phyloP scores from a whole-genome alignment of 2,888 invertebrate genomes.

The Leuctra nigra region DNA sequence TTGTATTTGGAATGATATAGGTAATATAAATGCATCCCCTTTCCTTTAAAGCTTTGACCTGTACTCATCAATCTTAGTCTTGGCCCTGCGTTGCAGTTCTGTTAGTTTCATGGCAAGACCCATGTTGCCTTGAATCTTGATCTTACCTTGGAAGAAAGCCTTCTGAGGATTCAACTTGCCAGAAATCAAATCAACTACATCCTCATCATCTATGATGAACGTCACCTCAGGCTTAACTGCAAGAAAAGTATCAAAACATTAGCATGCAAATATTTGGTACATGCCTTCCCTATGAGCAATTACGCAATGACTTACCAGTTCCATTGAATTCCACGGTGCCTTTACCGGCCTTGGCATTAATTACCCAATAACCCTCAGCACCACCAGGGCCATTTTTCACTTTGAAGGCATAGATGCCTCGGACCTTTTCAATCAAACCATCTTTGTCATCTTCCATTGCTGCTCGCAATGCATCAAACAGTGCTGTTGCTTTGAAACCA shows the following conservation, averaged over 20 bases:
- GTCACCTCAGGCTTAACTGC: conserved; percentile 84
- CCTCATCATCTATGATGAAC: conserved; percentile 81
- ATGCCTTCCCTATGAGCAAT: too few species aligned
- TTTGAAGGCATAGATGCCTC: conserved; percentile 86
- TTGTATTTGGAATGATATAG: conserved; percentile 2
- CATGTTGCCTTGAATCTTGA: conserved; percentile 95
- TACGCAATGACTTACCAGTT: conserved; percentile 40
- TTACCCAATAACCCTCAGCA: conserved; percentile 81
- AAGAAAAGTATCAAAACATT: too few species aligned
- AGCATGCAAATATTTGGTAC: too few species aligned
- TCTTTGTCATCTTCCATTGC: conserved; percentile 77
- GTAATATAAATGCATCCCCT: background rate
- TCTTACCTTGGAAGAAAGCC: conserved; percentile 93
- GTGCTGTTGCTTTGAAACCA: conserved; percentile 69
- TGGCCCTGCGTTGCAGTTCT: conserved; percentile 69
- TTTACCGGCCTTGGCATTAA: conserved; percentile 84
- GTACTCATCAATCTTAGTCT: conserved; percentile 63
- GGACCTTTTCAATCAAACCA: conserved; percentile 73
- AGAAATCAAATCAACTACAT: conserved; percentile 78
- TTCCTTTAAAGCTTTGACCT: conserved; percentile 63
- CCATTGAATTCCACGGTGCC: conserved; percentile 80
- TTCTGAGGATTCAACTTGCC: conserved; percentile 93
- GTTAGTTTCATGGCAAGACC: conserved; percentile 91
- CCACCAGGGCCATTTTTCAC: conserved; percentile 75
- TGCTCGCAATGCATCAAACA: conserved; percentile 73